A percentile compares a stretch with the other conserved stretches of the same genome.
These are phyloP conservation scores for Calephelis virginiensis DNA, from an alignment of 1,140 invertebrate genomes.

Conservation along the genomic window DNA sequence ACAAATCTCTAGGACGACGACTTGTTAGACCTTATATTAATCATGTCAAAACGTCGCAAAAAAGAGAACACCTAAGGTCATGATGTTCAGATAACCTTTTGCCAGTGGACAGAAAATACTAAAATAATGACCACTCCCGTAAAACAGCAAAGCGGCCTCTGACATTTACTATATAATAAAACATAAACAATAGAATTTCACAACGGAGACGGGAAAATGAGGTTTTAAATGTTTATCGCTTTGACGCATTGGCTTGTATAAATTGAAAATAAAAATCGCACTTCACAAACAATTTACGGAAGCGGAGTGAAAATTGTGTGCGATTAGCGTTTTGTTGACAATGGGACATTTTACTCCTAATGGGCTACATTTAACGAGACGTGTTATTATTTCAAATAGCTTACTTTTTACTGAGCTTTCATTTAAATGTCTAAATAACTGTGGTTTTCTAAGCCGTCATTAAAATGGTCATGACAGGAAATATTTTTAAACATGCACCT, in stretches of 20 bases:
- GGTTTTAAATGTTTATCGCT: conserved; percentile 8
- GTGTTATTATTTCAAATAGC: conserved; percentile 9
- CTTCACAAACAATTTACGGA: conserved; percentile 13
- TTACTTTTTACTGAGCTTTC: conserved; percentile 6
- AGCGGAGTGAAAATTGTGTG: conserved; percentile 12
- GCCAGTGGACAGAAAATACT: no score
- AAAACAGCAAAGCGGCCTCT: no score
- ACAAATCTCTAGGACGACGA: no score
- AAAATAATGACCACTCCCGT: no score
- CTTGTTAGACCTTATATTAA: no score
- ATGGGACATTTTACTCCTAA: conserved; percentile 3
- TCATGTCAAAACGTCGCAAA: no score
- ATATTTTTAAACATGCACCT: background rate
- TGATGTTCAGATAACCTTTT: no score
- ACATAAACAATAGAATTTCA: conserved; percentile 3
- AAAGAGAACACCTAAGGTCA: no score
- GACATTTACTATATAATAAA: no score
- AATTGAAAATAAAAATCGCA: conserved; percentile 13
- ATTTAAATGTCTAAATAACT: background rate
- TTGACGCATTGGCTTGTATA: background rate
- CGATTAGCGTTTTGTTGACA: conserved; percentile 3
- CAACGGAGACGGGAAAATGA: conserved; percentile 3
- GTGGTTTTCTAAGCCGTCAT: background rate
- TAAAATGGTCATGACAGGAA: background rate
- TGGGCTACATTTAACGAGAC: background rate